A percentile compares a stretch with the other conserved stretches of the same genome.
phyloP scores from a whole-genome alignment of 2,797 vertebrate genomes.

The Geotrypetes seraphini region DNA sequence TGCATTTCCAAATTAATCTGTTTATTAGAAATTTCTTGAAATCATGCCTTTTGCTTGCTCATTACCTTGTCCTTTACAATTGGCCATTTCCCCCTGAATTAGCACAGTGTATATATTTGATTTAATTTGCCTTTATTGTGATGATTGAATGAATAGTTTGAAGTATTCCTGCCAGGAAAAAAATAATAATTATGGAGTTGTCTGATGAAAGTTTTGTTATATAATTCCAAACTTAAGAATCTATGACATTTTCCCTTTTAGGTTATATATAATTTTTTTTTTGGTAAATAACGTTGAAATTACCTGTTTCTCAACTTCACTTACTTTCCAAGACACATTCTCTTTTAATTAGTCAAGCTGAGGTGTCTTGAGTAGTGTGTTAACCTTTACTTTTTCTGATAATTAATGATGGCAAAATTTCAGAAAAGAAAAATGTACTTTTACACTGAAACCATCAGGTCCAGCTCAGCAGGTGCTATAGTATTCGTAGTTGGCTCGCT shows the following conservation, averaged over 20 bases:
- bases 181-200: background rate
- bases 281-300: slow-evolving; percentile 12
- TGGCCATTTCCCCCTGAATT: no score
- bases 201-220: slow-evolving; percentile 15
- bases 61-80: no score
- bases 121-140: no score
- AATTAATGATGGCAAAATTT: background rate
- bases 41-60: no score
- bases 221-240: slow-evolving; percentile 11
- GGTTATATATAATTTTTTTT: slow-evolving; percentile 5
- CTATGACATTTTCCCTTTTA: background rate
- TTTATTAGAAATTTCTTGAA: no score
- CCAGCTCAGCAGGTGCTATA: background rate
- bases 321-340: background rate
- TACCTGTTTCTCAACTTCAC: slow-evolving; percentile 2
- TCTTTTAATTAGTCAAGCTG: background rate
- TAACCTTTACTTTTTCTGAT: background rate
- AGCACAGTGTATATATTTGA: no score
- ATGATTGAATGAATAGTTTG: no score
- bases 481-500: slow-evolving; percentile 1
- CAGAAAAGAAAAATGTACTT: background rate
- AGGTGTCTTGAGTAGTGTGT: background rate
- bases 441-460: background rate
- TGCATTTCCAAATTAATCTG: no score
- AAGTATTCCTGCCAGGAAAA: slow-evolving; percentile 3